phyloP scores from a whole-genome alignment of 1,140 invertebrate genomes.

The roundworm (Caenorhabditis elegans) region WBcel235 BX284605.5:11999001-11999500 shows the following conservation, averaged over 20 bases:
- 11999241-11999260: conserved; percentile 23
- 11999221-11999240: conserved; percentile 44
- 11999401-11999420: conserved; percentile 40
- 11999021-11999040: too few relatives aligned
- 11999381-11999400: conserved; percentile 45
- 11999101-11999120: background rate
- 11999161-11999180: conserved; percentile 41
- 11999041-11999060: too few relatives aligned
- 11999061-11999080: conserved; percentile 28
- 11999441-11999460: conserved; percentile 42
- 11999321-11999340: conserved; percentile 40
- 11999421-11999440: conserved; percentile 36
- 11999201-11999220: conserved; percentile 39
- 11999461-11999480: conserved; percentile 35
- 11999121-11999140: conserved; percentile 18
- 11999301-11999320: conserved; percentile 39
- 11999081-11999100: conserved; percentile 38
- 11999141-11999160: conserved; percentile 38
- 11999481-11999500: conserved; percentile 35
- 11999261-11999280: conserved; percentile 39
- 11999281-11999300: conserved; percentile 41
- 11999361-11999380: conserved; percentile 44
- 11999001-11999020: too few relatives aligned
- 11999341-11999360: conserved; percentile 44
- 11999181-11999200: conserved; percentile 21